These are phyloP conservation scores for Gymnocephalus cernua DNA, from an alignment of 2,113 vertebrate genomes.

Conservation along the genomic window DNA sequence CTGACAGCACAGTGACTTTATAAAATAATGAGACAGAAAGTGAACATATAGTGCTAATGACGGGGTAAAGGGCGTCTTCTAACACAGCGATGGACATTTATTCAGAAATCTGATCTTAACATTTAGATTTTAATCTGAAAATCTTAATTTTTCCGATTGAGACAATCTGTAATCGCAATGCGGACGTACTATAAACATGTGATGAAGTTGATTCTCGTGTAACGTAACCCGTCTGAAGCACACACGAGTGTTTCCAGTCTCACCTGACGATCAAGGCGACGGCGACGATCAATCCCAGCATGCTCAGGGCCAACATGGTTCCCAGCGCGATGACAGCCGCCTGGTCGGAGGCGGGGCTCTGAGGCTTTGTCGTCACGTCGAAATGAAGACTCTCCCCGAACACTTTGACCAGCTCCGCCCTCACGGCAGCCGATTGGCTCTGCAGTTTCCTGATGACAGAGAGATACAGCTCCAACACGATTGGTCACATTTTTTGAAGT, in stretches of 20 bases:
- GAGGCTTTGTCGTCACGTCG: constrained; percentile 8
- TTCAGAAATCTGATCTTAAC: too few species aligned
- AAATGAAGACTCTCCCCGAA: constrained; percentile 54
- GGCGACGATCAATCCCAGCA: constrained; percentile 62
- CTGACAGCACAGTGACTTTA: too few species aligned
- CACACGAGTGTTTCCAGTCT: not conserved
- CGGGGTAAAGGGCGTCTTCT: too few species aligned
- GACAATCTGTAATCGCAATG: too few species aligned
- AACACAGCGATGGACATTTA: too few species aligned
- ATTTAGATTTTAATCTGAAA: too few species aligned
- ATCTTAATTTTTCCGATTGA: too few species aligned
- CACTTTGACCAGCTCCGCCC: constrained; percentile 63
- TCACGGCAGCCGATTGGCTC: constrained; percentile 68
- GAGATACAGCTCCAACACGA: not conserved
- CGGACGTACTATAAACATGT: too few species aligned
- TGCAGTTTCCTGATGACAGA: constrained; percentile 79
- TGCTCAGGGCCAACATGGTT: constrained; percentile 68
- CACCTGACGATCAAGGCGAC: constrained; percentile 65
- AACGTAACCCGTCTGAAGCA: not conserved
- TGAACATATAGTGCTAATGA: too few species aligned
- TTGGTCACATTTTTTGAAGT: not conserved
- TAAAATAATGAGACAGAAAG: too few species aligned
- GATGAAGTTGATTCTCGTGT: too few species aligned
- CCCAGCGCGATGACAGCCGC: constrained; percentile 59
- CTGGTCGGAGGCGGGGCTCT: not conserved